Base-by-base conservation (phyloP, 2,888 invertebrate genomes). In the Drosophila robusta region DNA sequence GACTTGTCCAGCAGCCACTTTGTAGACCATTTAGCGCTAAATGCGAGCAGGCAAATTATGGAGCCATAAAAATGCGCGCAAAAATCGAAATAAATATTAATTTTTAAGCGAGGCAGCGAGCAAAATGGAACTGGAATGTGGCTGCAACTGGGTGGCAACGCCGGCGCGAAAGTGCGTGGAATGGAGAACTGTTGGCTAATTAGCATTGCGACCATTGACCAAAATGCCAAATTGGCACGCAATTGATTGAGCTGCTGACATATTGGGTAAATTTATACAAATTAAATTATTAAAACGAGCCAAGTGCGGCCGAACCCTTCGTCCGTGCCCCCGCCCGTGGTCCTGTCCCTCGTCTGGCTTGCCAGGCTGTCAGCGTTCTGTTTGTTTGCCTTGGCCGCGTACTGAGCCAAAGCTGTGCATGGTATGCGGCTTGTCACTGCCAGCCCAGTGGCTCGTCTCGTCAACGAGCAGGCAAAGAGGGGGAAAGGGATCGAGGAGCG, bases 201-300 rank as follows among this genome's bases (percentile, higher is more conserved):
- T 78, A 64, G 63, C 58, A 64, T 45, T 34, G 47, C 22, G 32
- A 12, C 26, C 32, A 18, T 51, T 29, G 52, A 29, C 14, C 54
- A 29, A 18, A 70, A 18, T 14, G 29, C 60, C 49, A 72, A 68
- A 76, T 56, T 58, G 57, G 64, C 18, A n/a, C 32, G 62, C 64
- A 77, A 64, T 83, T 78, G 86, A 83, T 67, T 67, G 77, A 65
- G 63, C 58, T 51, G 61, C 46, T 70, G 84, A 87, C 84, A 78
- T 83, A 78, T 87, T 87, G 76, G 75, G 87, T 76, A 77, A 87
- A 87, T 83, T 87, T 87, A 81, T 77, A 83, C 87, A 83, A 87
- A 84, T 83, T 87, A 84, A 87, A 87, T 83, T 84, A 84, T 83
- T 76, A 79, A 78, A 78, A 78, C 44, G 47, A 42, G 50, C 42